phyloP scores from a whole-genome alignment of 37 sponge, comb jelly and placozoan species.

The Agelas oroides region DNA sequence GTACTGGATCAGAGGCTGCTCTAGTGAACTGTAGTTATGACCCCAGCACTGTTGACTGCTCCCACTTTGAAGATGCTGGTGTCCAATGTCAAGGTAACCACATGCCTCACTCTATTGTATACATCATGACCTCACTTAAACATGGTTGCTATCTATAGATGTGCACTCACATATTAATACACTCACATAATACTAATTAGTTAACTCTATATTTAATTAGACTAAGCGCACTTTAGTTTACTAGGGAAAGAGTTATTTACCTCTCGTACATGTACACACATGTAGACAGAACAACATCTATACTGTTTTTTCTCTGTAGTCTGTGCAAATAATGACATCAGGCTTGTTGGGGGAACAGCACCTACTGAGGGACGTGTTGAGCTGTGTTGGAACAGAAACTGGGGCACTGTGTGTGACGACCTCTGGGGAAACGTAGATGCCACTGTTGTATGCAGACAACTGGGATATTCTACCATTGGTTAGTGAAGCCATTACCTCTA shows the following conservation, averaged over 20 bases:
- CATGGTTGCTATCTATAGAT: too few species aligned
- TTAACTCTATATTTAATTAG: too few species aligned
- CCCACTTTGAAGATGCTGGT: slow-evolving; percentile 29
- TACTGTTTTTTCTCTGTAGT: too few species aligned
- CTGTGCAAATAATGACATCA: neutral
- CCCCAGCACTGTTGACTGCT: slow-evolving; percentile 14
- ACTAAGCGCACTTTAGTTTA: too few species aligned
- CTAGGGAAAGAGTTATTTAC: too few species aligned
- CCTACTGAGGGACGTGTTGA: slow-evolving; percentile 17
- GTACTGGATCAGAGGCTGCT: slow-evolving; percentile 51
- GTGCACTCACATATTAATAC: too few species aligned
- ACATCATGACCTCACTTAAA: too few species aligned
- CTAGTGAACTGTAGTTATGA: slow-evolving; percentile 35
- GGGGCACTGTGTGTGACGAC: slow-evolving; percentile 40
- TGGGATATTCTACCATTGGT: neutral
- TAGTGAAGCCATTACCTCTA: neutral
- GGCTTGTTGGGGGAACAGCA: slow-evolving; percentile 16
- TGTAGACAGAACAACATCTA: too few species aligned
- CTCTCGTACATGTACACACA: too few species aligned
- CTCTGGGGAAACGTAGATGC: slow-evolving; percentile 13
- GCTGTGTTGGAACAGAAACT: neutral
- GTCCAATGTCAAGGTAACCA: slow-evolving; percentile 7
- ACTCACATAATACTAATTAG: too few species aligned
- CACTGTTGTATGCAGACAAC: slow-evolving; percentile 23
- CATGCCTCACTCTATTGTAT: too few species aligned